phyloP scores from a whole-genome alignment of 2,797 vertebrate genomes.

The Rachycentron canadum region DNA sequence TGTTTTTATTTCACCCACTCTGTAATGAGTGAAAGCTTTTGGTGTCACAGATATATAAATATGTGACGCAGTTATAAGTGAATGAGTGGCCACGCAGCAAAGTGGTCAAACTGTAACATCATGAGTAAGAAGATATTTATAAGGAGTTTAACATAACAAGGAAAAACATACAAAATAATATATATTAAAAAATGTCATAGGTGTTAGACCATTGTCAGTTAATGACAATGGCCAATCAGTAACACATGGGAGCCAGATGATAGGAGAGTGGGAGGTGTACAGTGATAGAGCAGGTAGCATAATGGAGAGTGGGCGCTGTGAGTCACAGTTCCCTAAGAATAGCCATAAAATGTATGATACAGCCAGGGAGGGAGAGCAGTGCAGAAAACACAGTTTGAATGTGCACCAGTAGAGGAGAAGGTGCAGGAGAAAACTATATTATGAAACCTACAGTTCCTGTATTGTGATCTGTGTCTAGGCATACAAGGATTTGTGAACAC shows the following conservation, averaged over 20 bases:
- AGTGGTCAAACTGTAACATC: conserved; percentile 14
- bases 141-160: conserved; percentile 18
- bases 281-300: conserved; percentile 68
- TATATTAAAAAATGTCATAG: not conserved
- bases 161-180: conserved; percentile 11
- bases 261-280: conserved; percentile 52
- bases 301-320: conserved; percentile 68
- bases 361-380: conserved; percentile 28
- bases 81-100: not conserved
- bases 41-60: conserved; percentile 19
- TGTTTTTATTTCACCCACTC: conserved; percentile 23
- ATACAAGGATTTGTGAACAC: conserved; percentile 12
- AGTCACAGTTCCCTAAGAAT: conserved; percentile 72
- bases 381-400: conserved; percentile 27
- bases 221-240: conserved; percentile 24
- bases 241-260: conserved; percentile 65
- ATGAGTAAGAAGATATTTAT: conserved; percentile 16
- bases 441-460: conserved; percentile 19
- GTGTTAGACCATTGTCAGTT: conserved; percentile 14
- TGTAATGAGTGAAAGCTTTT: conserved; percentile 31
- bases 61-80: conserved; percentile 22
- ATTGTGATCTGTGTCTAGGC: conserved; percentile 13
- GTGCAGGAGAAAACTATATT: not conserved
- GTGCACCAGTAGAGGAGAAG: conserved; percentile 26
- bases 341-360: conserved; percentile 43